These are phyloP conservation scores for Vimba vimba DNA, from an alignment of 2,113 vertebrate species.

Conservation along the genomic window DNA sequence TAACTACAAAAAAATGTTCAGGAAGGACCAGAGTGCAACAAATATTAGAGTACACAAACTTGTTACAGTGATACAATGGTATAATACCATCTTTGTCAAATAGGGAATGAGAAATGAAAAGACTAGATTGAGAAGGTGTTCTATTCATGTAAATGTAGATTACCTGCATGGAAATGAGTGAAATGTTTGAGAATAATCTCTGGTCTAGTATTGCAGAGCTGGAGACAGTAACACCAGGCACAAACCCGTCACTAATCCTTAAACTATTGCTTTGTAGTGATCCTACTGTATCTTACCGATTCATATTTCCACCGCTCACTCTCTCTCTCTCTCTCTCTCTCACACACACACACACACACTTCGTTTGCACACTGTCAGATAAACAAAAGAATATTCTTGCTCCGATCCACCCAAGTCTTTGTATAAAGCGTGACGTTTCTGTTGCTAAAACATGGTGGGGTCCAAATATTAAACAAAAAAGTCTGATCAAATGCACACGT, in stretches of 20 bases:
- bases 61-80: neutral
- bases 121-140: neutral
- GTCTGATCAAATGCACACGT: slow-evolving; percentile 21
- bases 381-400: slow-evolving; percentile 45
- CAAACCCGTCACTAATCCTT: slow-evolving; percentile 41
- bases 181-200: slow-evolving; percentile 50
- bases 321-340: neutral
- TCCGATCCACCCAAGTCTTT: neutral
- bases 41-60: neutral
- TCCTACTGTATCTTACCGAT: slow-evolving; percentile 38
- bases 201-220: slow-evolving; percentile 51
- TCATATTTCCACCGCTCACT: slow-evolving; percentile 10
- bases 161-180: slow-evolving; percentile 55
- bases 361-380: slow-evolving; percentile 38
- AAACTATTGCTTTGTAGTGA: slow-evolving; percentile 59
- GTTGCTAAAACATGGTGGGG: slow-evolving; percentile 32
- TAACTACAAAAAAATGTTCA: slow-evolving; percentile 36
- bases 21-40: slow-evolving; percentile 16
- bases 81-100: neutral
- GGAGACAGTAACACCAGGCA: slow-evolving; percentile 29
- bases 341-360: neutral
- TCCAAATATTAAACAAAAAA: slow-evolving; percentile 16
- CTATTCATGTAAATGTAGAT: neutral
- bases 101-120: neutral
- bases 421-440: slow-evolving; percentile 61